A percentile compares a stretch with the other conserved stretches of the same genome.
phyloP scores from a whole-genome alignment of 2,888 invertebrate genomes.

The Hipparchia sbordonii region DNA sequence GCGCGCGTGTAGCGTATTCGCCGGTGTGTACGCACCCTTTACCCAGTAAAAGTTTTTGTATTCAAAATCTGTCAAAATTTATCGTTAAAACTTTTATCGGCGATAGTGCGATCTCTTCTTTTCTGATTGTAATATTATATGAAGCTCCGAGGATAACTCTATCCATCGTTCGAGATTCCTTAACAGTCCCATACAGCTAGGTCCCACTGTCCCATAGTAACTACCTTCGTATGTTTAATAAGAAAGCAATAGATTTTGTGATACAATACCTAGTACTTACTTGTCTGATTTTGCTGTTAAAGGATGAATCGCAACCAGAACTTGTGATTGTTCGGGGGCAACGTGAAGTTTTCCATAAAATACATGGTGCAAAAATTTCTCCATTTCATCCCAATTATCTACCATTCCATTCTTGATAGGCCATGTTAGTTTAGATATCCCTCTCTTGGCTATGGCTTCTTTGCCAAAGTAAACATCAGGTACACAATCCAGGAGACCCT shows the following conservation, averaged over 20 bases:
- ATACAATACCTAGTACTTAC: conserved; percentile 44
- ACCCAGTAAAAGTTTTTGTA: no score
- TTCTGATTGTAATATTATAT: no score
- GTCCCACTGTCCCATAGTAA: no score
- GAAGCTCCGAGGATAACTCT: no score
- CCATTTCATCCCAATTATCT: conserved; percentile 94
- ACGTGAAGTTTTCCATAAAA: conserved; percentile 92
- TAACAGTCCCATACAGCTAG: not conserved
- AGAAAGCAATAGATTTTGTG: no score
- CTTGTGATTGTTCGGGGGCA: conserved; percentile 91
- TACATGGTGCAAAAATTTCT: conserved; percentile 94
- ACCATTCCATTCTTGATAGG: conserved; percentile 91
- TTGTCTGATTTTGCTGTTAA: conserved; percentile 89
- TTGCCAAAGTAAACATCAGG: conserved; percentile 82
- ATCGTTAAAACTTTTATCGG: no score
- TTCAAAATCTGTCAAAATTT: no score
- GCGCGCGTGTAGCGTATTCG: no score
- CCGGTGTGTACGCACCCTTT: no score
- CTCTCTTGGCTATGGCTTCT: conserved; percentile 82
- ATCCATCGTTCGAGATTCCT: no score
- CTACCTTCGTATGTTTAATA: not conserved
- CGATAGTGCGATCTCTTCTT: no score
- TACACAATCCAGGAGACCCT: conserved; percentile 54
- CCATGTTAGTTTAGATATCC: conserved; percentile 84
- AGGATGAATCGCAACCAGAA: conserved; percentile 91